Base-by-base conservation (phyloP, 2,888 invertebrate genomes). In the Tipula unca region DNA sequence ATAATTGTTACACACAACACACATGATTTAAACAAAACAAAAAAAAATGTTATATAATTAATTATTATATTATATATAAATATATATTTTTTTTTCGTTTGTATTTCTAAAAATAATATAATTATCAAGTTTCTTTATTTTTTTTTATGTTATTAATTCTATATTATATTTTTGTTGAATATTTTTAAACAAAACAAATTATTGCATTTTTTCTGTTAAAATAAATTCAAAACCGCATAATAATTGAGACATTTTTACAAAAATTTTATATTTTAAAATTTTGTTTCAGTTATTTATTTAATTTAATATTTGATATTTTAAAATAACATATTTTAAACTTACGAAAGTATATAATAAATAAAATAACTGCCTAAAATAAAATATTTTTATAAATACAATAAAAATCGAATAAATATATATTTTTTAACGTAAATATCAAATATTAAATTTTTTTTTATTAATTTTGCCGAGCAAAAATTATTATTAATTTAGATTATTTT, bases 151-250 rank as follows among this genome's bases (percentile, higher is more conserved):
- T 69, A 69, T 69, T 25, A 69, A 69, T 69, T 69, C 69, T 69
- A 69, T 69, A 69, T 69, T 69, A 69, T 69, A 69, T 69, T 69
- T 69, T 69, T 69, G 69, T 69, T 69, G 25, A 69, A 69, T 69
- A 69, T 69, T 69, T 69, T 69, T 69, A 69, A 69, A 69, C n/a
- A 48, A 48, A 48, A 48, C 69, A 25, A 69, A 69, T 69, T 69
- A 25, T 54, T 54, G 48, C 48, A 54, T 54, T 54, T 54, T 54
- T 48, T 54, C 48, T 69, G 69, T 69, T 69, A 69, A 69, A 69
- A 17, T 3, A 25, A 20, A 25, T 69, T 10, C 25, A 69, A 48
- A 48, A 69, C 20, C 25, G 10, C 69, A 25, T 25, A 69, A 10
- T 69, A 69, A 69, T 69, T 69, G 69, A 69, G 69, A 48, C 48